Evolutionary conservation across 2,888 invertebrate genomes (phyloP), one percentile per base, ranked within the genome.

Genomic region (Penaeus monodon): DNA sequence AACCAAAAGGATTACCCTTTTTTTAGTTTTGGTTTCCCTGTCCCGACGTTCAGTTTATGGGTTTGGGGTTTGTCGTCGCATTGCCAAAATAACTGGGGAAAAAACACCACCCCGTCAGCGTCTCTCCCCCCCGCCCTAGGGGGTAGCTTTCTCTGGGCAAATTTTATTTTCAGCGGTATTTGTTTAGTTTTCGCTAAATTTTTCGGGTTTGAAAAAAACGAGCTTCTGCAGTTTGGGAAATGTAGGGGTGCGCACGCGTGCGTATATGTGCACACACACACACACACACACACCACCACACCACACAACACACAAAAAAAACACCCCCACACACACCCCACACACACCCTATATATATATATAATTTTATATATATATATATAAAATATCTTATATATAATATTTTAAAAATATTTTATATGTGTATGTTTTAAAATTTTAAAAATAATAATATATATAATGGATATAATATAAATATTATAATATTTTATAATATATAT

Each of bases 11-110:
- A 8, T 57, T 65, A 38, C 63, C n/a, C n/a, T n/a, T n/a, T 24
- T 33, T 65, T 49, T 49, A 85, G 84, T 65, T 33, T 81, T n/a
- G n/a, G 74, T 44, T 77, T 57, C 14, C n/a, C 10, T 77, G 77
- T 66, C n/a, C 44, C 66, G 66, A 81, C 73, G 66, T 77, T 29
- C 29, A 12, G 68, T 76, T 76, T 81, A 77, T 86, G 86, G 77
- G 49, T 76, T 77, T n/a, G n/a, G n/a, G n/a, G n/a, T 68, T 73
- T 64, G 86, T 76, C 81, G 49, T 66, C 44, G 68, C 70, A 57
- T 49, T 82, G 73, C 76, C 74, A 64, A 83, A 83, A 76, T 84
- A 84, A 84, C 77, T 65, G 63, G 78, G 63, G 78, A 63, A 78
- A 78, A 63, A 78, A 78, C 78, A 78, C 78, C 78, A 78, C 78